phyloP scores from a whole-genome alignment of 2,113 vertebrate species.

The Eolophus roseicapilla region DNA sequence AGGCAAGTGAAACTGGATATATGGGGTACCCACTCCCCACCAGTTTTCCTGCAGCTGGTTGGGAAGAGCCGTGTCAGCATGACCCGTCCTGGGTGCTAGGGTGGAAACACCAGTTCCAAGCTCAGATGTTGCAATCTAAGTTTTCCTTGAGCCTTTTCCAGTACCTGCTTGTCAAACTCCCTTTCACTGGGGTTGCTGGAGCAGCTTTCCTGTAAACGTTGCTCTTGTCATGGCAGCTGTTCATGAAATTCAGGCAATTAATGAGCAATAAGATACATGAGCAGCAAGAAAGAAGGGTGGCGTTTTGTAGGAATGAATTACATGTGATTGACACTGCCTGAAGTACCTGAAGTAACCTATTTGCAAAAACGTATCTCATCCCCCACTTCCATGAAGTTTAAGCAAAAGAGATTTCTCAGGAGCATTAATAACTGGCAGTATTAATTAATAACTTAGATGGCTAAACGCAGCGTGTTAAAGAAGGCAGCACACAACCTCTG shows the following conservation, averaged over 20 bases:
- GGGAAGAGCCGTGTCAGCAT: fast-evolving
- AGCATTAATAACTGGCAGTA: not conserved
- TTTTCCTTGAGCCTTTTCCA: not conserved
- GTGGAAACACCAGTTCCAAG: not conserved
- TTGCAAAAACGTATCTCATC: not conserved
- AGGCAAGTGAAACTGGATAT: not conserved
- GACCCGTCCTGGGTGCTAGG: not conserved
- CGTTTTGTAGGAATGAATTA: not conserved
- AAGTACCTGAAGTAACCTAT: not conserved
- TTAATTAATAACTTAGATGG: not conserved
- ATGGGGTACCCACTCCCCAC: fast-evolving
- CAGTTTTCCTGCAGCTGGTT: not conserved
- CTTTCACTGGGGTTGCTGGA: not conserved
- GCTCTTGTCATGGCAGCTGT: not conserved
- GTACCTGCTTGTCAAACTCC: not conserved
- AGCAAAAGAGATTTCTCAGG: not conserved
- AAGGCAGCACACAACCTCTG: not conserved
- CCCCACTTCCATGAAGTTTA: not conserved
- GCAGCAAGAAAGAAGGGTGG: not conserved
- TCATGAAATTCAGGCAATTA: not conserved
- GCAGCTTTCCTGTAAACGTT: not conserved
- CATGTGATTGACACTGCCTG: not conserved
- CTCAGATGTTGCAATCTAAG: not conserved
- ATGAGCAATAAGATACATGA: not conserved
- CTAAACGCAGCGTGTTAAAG: not conserved